These are phyloP conservation scores for Lasioglossum pauxillum DNA, from an alignment of 2,888 invertebrate species.

Conservation along the genomic window DNA sequence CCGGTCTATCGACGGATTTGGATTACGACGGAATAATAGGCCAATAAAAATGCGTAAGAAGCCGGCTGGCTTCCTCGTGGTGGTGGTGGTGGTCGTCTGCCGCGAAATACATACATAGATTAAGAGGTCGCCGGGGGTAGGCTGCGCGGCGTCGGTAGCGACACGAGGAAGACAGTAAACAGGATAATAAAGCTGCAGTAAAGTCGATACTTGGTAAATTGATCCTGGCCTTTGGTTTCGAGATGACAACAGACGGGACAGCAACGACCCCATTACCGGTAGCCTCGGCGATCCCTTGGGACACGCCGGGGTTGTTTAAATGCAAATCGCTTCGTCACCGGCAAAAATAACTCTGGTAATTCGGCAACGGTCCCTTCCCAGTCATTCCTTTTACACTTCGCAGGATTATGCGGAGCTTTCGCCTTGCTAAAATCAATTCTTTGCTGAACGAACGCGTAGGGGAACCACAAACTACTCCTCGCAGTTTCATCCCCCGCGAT, in stretches of 20 bases:
- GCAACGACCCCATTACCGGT: constrained; percentile 35
- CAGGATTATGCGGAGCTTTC: constrained; percentile 20
- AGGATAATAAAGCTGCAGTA: constrained; percentile 69
- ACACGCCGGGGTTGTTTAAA: constrained; percentile 75
- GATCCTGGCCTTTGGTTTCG: constrained; percentile 64
- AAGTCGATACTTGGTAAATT: constrained; percentile 71
- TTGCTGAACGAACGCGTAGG: neutral
- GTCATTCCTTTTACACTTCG: constrained; percentile 45
- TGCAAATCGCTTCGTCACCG: constrained; percentile 78
- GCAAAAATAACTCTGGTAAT: constrained; percentile 78
- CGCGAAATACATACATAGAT: constrained; percentile 45
- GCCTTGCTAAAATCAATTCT: constrained; percentile 2
- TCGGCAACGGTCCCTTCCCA: constrained; percentile 62
- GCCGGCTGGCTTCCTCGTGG: constrained; percentile 25
- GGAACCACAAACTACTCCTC: neutral
- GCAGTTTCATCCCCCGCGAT: too few relatives aligned
- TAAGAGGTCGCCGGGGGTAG: constrained; percentile 49
- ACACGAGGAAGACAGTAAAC: constrained; percentile 57
- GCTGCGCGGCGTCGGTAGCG: constrained; percentile 7
- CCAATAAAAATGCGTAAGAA: constrained; percentile 66
- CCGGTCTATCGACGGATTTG: constrained; percentile 59
- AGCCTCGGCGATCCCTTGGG: constrained; percentile 55
- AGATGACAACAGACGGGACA: constrained; percentile 68
- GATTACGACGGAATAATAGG: constrained; percentile 62
- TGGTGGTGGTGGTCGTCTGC: constrained; percentile 13